Evolutionary conservation across 1,140 invertebrate genomes (phyloP).

Genomic region (Tetragonula clypearis): DNA sequence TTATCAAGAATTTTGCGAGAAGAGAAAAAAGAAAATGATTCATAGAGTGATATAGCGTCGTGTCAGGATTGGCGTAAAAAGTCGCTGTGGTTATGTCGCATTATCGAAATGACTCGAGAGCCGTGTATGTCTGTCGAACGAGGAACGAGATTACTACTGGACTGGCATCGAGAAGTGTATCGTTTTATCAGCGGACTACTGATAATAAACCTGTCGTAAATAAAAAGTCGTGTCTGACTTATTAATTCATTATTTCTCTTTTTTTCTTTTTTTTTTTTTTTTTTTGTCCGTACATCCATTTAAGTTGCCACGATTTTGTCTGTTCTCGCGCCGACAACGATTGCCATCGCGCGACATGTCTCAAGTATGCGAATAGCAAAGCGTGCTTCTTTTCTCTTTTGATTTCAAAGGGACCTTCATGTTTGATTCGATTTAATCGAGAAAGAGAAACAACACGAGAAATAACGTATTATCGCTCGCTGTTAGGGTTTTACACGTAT

Average conservation of each 20-base stretch:
- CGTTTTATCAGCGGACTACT: neutral
- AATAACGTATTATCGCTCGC: neutral
- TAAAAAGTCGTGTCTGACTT: constrained; percentile 40
- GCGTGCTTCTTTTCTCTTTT: too few species aligned
- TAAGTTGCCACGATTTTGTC: neutral
- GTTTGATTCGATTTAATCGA: neutral
- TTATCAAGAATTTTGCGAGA: constrained; percentile 36
- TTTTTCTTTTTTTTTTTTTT: neutral
- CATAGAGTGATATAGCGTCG: neutral
- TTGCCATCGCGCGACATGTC: neutral
- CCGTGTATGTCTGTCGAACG: constrained; percentile 20
- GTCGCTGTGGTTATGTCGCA: constrained; percentile 61
- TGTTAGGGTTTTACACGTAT: constrained; percentile 8
- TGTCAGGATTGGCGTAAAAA: constrained; percentile 16
- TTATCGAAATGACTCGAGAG: constrained; percentile 55
- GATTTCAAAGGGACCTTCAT: too few species aligned
- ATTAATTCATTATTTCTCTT: constrained; percentile 45
- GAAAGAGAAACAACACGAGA: neutral
- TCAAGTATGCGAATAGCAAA: neutral
- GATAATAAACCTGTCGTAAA: constrained; percentile 57
- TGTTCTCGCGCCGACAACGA: neutral
- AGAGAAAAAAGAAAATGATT: neutral
- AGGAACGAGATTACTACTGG: constrained; percentile 42
- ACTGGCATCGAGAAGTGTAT: neutral
- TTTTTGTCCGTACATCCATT: neutral